A percentile compares a stretch with the other conserved stretches of the same genome.
Evolutionary conservation across 2,113 vertebrate species (phyloP).

Genomic region (Nesogale talazaci): DNA sequence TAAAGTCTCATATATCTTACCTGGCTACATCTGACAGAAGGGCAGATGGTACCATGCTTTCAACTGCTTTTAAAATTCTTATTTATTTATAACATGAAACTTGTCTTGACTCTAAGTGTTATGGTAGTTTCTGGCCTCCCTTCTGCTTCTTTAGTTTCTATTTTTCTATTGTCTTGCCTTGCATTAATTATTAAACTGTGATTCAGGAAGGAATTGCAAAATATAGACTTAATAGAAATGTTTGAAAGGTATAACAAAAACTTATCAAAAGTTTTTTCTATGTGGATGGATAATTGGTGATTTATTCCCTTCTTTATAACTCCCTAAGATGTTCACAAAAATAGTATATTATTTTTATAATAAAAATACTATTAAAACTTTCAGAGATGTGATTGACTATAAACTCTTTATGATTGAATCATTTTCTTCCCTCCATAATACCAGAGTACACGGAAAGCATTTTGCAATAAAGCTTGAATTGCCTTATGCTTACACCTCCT

Average conservation of each 20-base stretch:
- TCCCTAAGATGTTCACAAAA: background rate
- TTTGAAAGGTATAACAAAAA: conserved; percentile 17
- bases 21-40: background rate
- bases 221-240: background rate
- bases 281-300: background rate
- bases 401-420: background rate
- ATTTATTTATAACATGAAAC: conserved; percentile 28
- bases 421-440: background rate
- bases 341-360: background rate
- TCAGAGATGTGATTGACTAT: background rate
- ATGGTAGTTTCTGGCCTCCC: background rate
- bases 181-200: background rate
- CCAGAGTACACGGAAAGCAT: background rate
- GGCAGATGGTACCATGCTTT: conserved; percentile 30
- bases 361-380: background rate
- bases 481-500: background rate
- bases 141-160: conserved; percentile 42
- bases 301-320: background rate
- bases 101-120: conserved; percentile 21
- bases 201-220: background rate
- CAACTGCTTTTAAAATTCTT: conserved; percentile 39
- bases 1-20: background rate
- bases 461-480: conserved; percentile 47
- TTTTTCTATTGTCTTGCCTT: background rate
- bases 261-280: background rate